Evolutionary conservation across 2,888 invertebrate genomes (phyloP), one percentile per base, ranked within the genome.

Genomic region (Oligia latruncula): DNA sequence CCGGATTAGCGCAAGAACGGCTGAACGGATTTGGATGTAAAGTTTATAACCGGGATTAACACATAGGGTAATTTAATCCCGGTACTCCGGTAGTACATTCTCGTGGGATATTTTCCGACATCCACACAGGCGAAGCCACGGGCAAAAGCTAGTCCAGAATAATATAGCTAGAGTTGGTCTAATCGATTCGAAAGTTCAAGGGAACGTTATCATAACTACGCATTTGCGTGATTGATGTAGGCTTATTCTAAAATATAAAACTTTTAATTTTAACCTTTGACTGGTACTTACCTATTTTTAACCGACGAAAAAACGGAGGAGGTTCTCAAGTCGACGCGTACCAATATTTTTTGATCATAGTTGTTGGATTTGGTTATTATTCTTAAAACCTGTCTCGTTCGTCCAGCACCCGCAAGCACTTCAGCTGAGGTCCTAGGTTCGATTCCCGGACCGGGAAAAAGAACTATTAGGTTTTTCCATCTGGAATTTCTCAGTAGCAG

Each of bases 111-210:
- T 55, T 55, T 55, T 55, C 55, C 20, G 8, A 8, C 17, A 55
- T 55, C 20, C 6, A 20, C 8, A 8, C 20, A 2, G 20, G 20
- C 20, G 55, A 55, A 55, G 55, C 55, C 20, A 17, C 20, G 0
- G 55, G 8, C 55, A 20, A 20, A 55, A 55, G 20, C 20, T 55
- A 55, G 6, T 20, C n/a, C 20, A 78, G 46, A 72, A 65, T 68
- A 70, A 60, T 52, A 1, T 35, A 35, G 13, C 43, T 72, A 40
- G 49, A 76, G 43, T 78, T 52, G 9, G 52, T 46, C 17, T 65
- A 80, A 82, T 82, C 71, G 68, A 71, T 76, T 78, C 64, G 68
- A 84, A 87, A 87, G 85, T 87, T 88, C 81, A 87, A 85, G 77
- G 82, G 52, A 67, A 43, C 49, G n/a, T 74, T 49, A 71, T 81